phyloP scores from a whole-genome alignment of 2,888 invertebrate genomes.

The Gortyna flavago region DNA sequence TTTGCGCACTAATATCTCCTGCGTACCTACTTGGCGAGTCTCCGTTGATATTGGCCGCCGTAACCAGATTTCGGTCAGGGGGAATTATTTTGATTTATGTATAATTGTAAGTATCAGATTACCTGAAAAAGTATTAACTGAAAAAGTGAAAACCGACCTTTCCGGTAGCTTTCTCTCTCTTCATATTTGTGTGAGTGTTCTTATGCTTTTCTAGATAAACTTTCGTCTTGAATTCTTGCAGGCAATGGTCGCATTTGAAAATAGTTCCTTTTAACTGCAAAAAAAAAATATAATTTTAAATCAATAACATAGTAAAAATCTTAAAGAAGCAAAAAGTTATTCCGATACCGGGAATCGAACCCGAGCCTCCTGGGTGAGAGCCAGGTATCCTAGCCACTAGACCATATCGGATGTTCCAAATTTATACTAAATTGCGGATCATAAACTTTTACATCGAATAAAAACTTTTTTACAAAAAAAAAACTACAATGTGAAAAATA shows the following conservation, averaged over 20 bases:
- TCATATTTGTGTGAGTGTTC: slow-evolving; percentile 61
- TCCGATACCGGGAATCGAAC: slow-evolving; percentile 91
- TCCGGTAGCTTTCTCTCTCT: slow-evolving; percentile 19
- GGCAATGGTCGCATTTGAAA: slow-evolving; percentile 70
- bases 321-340: slow-evolving; percentile 64
- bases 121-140: background rate
- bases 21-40: background rate
- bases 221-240: slow-evolving; percentile 64
- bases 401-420: slow-evolving; percentile 82
- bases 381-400: slow-evolving; percentile 93
- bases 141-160: slow-evolving; percentile 55
- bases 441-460: background rate
- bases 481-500: too few relatives aligned
- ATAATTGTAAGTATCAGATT: background rate
- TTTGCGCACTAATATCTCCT: background rate
- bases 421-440: rapidly evolving
- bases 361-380: slow-evolving; percentile 92
- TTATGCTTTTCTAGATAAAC: slow-evolving; percentile 65
- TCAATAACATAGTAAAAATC: background rate
- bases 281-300: background rate
- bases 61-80: background rate
- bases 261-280: slow-evolving; percentile 17
- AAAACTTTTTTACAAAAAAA: too few relatives aligned
- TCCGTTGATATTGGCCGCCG: background rate
- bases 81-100: background rate